Evolutionary conservation across 1,140 invertebrate species (phyloP), one percentile per base, ranked within the genome.

Genomic region (Geopemphigus sp.): DNA sequence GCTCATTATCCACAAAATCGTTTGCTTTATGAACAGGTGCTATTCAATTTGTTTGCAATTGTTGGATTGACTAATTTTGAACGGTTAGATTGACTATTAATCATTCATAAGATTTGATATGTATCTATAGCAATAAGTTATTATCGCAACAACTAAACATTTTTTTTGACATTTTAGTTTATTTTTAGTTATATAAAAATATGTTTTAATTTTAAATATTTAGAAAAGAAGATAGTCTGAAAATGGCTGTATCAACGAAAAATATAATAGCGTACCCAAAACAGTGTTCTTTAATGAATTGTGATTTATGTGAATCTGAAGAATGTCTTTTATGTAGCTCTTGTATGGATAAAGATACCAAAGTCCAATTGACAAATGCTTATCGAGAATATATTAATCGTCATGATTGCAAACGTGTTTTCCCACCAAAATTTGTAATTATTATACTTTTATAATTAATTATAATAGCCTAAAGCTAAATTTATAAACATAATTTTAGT

Each of bases 1-100:
- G 91, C 92, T 0, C 96, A 99, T 87, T 98, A 93, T 85, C 90
- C 91, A 59, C 91, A 90, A 0, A 98, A 98, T 85, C 90, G 90
- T 81, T 84, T 95, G 14, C 85, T 99, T 0, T 98, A 98, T 83
- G 94, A 98, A 84, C 95, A 98, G 87, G 93, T 98, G 5, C 83
- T 98, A 5, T 96, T 92, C 84, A 97, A 93, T 85, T 84, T 96
- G 56, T 90, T 98, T 47, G 88, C 90, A 54, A 83, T 98, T 12
- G 89, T 94, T n/a, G 95, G 96, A 0, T 85, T 98, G 5, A 89
- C 87, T 2, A 86, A 88, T 74, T 80, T 81, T 57, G 72, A 59
- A 66, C 68, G 57, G 73, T 82, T 29, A 66, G 54, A 29, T 29
- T 11, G 3, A 10, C 10, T 32, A 12, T 70, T 53, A 24, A 0